A percentile compares a stretch with the other conserved stretches of the same genome.
Evolutionary conservation across 2,888 invertebrate species (phyloP).

Genomic region (Erebia palarica): DNA sequence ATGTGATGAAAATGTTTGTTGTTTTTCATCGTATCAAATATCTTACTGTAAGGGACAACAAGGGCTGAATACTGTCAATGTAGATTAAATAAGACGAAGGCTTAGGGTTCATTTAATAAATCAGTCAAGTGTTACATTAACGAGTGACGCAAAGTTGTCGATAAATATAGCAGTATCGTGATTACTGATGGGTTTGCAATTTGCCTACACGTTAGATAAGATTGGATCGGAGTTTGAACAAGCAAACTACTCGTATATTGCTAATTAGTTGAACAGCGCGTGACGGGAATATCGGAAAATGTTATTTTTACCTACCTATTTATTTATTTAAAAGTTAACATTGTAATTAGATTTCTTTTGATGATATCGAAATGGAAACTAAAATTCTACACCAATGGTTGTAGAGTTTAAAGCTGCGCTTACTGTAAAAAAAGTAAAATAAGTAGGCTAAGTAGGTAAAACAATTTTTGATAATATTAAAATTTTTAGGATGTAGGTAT

Average conservation of each 20-base stretch:
- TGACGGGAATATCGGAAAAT: conserved; percentile 13
- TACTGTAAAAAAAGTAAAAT: too few relatives aligned
- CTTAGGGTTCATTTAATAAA: conserved; percentile 1
- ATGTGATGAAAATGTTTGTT: neutral
- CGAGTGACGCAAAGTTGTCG: neutral
- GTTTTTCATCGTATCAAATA: neutral
- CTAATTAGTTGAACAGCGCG: conserved; percentile 25
- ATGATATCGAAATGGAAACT: too few relatives aligned
- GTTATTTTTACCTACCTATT: conserved; percentile 1
- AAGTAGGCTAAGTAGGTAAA: too few relatives aligned
- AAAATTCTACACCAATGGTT: too few relatives aligned
- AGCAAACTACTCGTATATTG: conserved; percentile 27
- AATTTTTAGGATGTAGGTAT: neutral
- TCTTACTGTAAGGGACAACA: neutral
- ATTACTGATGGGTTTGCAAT: conserved; percentile 30
- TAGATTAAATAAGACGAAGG: neutral
- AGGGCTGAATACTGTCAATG: neutral
- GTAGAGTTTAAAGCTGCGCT: too few relatives aligned
- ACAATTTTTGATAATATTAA: too few relatives aligned
- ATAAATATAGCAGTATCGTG: conserved; percentile 22
- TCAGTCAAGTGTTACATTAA: neutral
- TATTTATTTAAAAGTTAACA: neutral
- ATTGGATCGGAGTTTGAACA: conserved; percentile 19
- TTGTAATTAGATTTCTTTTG: too few relatives aligned
- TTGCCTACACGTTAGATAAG: conserved; percentile 34